Percentiles rank a stretch among this genome's conserved stretches.
These are phyloP conservation scores for Aurelia sp. DNA, from an alignment of 30 jellyfish, hydroid and myxozoan species.

Conservation along the genomic window DNA sequence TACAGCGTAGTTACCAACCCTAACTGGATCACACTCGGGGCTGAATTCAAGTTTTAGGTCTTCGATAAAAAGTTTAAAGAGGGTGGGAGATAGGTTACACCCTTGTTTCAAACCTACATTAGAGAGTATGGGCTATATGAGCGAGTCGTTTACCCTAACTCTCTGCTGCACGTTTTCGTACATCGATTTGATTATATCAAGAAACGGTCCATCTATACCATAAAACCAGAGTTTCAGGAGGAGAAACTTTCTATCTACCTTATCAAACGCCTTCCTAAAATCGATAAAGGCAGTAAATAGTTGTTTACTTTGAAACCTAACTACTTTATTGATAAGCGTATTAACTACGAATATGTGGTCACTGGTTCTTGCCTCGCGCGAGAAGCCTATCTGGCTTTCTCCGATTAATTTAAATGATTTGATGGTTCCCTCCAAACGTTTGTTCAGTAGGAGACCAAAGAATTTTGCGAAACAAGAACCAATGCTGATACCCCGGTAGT, in stretches of 20 bases:
- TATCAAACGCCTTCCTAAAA: neutral
- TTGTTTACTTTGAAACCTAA: neutral
- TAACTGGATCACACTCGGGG: constrained; percentile 1
- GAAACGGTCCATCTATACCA: constrained; percentile 5
- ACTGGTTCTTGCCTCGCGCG: neutral
- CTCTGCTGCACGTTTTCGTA: constrained; percentile 2
- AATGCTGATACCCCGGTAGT: too few species aligned
- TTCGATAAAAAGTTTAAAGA: neutral
- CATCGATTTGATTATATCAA: neutral
- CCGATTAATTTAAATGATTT: neutral
- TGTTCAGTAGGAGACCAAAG: too few species aligned
- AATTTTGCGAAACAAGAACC: too few species aligned
- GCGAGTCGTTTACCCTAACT: neutral
- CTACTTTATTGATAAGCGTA: neutral
- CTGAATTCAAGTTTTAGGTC: neutral
- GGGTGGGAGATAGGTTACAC: constrained; percentile 9
- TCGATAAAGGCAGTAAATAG: neutral
- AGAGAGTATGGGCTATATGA: neutral
- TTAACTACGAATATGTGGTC: neutral
- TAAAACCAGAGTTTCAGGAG: constrained; percentile 1
- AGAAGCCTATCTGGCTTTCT: neutral
- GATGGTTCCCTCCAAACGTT: too few species aligned
- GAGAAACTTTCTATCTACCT: neutral
- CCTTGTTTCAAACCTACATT: constrained; percentile 11
- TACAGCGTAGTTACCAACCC: neutral